Evolutionary conservation across 2,113 vertebrate species (phyloP), one percentile per base, ranked within the genome.

Genomic region (Dasyornis broadbenti): DNA sequence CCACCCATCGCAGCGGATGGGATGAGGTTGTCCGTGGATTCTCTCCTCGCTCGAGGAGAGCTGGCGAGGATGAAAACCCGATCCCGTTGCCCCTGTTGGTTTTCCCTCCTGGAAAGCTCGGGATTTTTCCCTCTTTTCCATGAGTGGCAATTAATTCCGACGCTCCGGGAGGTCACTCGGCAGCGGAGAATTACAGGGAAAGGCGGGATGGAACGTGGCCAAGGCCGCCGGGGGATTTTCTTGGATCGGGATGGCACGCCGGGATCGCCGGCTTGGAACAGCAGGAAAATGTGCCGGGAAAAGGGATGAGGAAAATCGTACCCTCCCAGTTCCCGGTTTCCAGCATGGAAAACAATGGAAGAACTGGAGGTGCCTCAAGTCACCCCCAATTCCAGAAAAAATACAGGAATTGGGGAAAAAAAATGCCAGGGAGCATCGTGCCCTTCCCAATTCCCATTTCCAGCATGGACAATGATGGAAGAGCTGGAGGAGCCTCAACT

Each of bases 371-470:
- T 37, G 35, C 15, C 2, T 37, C 57, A 26, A 18, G 2, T 37
- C 57, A 59, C 15, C 23, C 15, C 15, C 57, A 60, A 8, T 8
- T 60, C n/a, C n/a, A 60, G 7, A 60, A 52, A 30, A 69, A 50
- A 14, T 24, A 49, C 45, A 21, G 66, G 65, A 68, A 68, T 20
- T 11, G 24, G 20, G n/a, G 24, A 68, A 68, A 37, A 68, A 37
- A 68, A 1, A 1, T 28, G 65, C 35, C 3, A 1, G 68, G 35
- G 23, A 61, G 35, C 35, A 39, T 26, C 5, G 21, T 0, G 3
- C n/a, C 37, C 52, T 39, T 39, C 13, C 42, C 0, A 0, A 22
- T 22, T n/a, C 21, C 7, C 0, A 0, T 27, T 57, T 27, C 64
- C 42, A 39, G 2, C n/a, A 22, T 11, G 42, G 42, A 49, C 57